phyloP scores from a whole-genome alignment of 2,888 invertebrate species.

The Platerodrilus igneus region DNA sequence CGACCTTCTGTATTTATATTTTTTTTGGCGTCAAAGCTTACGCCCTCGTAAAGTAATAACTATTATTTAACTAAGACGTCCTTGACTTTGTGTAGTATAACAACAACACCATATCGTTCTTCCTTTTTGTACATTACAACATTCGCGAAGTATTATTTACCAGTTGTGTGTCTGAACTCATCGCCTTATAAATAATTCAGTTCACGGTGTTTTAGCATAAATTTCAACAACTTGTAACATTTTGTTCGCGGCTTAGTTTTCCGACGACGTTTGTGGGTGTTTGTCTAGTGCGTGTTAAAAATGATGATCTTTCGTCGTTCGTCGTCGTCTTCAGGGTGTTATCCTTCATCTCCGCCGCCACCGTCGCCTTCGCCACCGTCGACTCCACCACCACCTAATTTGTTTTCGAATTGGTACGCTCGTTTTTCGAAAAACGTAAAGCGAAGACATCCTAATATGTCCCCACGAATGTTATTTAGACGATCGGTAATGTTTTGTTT shows the following conservation, averaged over 20 bases:
- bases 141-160: no score
- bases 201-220: conserved; percentile 3
- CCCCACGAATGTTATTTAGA: conserved; percentile 37
- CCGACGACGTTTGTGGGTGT: conserved; percentile 7
- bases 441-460: conserved; percentile 33
- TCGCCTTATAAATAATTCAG: conserved; percentile 22
- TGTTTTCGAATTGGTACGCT: conserved; percentile 41
- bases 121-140: no score
- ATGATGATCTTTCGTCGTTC: conserved; percentile 6
- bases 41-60: no score
- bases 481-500: conserved; percentile 36
- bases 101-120: no score
- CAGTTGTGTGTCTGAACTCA: no score
- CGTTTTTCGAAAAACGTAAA: conserved; percentile 38
- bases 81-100: no score
- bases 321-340: conserved; percentile 15
- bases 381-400: conserved; percentile 36
- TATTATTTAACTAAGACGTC: no score
- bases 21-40: no score
- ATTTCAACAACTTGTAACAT: not conserved
- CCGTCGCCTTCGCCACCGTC: conserved; percentile 31
- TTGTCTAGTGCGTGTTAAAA: not conserved
- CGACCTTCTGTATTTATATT: no score
- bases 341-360: conserved; percentile 21
- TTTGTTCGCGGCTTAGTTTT: not conserved